A percentile compares a stretch with the other conserved stretches of the same genome.
These are phyloP conservation scores for Aphelenchoides avenae DNA, from an alignment of 1,140 invertebrate species.

Conservation along the genomic window DNA sequence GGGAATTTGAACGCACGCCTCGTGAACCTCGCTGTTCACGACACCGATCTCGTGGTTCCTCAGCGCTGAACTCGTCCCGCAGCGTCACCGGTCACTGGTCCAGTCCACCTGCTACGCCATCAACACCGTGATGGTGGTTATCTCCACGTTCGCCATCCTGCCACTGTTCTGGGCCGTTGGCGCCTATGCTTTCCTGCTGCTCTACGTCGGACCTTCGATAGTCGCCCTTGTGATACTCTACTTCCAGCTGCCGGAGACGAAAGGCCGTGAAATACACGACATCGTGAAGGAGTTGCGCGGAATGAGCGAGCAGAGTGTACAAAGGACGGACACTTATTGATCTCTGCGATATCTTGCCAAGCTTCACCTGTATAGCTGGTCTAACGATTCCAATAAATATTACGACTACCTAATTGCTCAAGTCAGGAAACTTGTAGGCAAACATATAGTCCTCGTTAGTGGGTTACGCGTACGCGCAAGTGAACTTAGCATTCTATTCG, in stretches of 20 bases:
- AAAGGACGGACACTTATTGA: too few species aligned
- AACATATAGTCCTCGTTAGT: too few species aligned
- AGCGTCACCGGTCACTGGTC: slow-evolving; percentile 27
- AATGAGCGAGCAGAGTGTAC: too few species aligned
- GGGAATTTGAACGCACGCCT: too few species aligned
- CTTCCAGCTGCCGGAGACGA: slow-evolving; percentile 37
- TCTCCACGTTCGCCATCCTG: slow-evolving; percentile 37
- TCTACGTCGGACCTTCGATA: slow-evolving; percentile 36
- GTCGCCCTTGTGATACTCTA: slow-evolving; percentile 28
- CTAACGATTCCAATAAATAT: too few species aligned
- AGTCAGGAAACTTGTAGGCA: too few species aligned
- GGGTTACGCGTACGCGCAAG: too few species aligned
- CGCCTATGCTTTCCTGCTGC: slow-evolving; percentile 35
- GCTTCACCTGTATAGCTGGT: too few species aligned
- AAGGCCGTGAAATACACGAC: slow-evolving; percentile 50
- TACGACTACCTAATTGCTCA: too few species aligned
- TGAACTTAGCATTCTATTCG: too few species aligned
- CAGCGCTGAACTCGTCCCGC: slow-evolving; percentile 23
- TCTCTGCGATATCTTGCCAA: too few species aligned
- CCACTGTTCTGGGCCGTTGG: slow-evolving; percentile 34
- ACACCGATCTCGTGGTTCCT: slow-evolving; percentile 26
- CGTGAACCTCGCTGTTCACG: too few species aligned
- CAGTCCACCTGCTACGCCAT: slow-evolving; percentile 20
- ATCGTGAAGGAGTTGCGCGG: slow-evolving; percentile 43
- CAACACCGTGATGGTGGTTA: slow-evolving; percentile 38